Evolutionary conservation across 37 sponge, comb jelly and placozoan genomes (phyloP), one percentile per base, ranked within the genome.

Genomic region (Petrosia ficiformis): DNA sequence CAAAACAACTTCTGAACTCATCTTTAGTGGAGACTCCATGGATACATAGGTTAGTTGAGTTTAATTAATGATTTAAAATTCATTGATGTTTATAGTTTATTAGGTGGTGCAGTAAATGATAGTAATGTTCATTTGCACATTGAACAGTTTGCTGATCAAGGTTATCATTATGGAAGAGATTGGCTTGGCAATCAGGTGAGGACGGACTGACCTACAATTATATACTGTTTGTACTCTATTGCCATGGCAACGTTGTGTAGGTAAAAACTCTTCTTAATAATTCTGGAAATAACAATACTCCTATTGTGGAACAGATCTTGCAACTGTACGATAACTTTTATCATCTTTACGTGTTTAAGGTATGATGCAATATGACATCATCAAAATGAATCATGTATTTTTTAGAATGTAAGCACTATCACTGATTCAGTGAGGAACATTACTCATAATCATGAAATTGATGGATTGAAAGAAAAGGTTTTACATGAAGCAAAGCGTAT

Each of bases 121-220:
- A 52, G 60, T 6, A 48, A 21, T 32, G 2, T 77, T 8, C 63
- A 61, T 19, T 14, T 42, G 1, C 34, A 76, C 22, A 21, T 93
- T 1, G 86, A 85, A 36, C 10, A 67, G 4, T 40, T 87, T 32
- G 77, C 83, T 0, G 66, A 69, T 0, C 48, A 82, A 31, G 79
- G 80, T 33, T 93, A 82, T 59, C 65, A 39, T 36, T 81, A 73
- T 70, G 79, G 82, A 1, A 59, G 90, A 33, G 81, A 84, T n/a
- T 85, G 82, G 83, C 58, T 92, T 25, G 44, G 68, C 32, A 26
- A 33, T 1, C 73, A 84, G n/a, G n/a, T n/a, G n/a, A n/a, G n/a
- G n/a, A n/a, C n/a, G n/a, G n/a, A n/a, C n/a, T n/a, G n/a, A n/a
- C n/a, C n/a, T n/a, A n/a, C n/a, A n/a, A n/a, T n/a, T n/a, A n/a